These are phyloP conservation scores for Adelosebastes latens DNA, from an alignment of 2,797 vertebrate genomes.

Conservation along the genomic window DNA sequence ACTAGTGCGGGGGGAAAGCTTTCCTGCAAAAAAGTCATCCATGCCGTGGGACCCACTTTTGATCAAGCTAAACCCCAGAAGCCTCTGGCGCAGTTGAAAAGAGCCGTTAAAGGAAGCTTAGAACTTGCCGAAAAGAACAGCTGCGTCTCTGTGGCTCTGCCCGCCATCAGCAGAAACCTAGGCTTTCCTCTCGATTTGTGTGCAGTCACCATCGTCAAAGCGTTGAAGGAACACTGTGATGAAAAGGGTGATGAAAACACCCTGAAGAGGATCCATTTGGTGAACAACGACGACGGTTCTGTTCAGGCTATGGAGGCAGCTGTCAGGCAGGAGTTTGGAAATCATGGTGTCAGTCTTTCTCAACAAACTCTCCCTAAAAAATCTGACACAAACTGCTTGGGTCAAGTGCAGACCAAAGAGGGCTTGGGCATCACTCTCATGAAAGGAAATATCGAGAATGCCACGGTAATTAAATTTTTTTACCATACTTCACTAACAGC, in stretches of 20 bases:
- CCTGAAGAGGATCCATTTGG: constrained; percentile 84
- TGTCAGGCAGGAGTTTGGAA: constrained; percentile 69
- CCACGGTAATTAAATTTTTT: constrained; percentile 77
- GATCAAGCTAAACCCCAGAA: not conserved
- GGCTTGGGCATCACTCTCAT: constrained; percentile 81
- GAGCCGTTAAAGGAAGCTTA: constrained; percentile 78
- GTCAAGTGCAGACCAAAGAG: constrained; percentile 77
- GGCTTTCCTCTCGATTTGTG: constrained; percentile 82
- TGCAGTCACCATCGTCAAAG: constrained; percentile 73
- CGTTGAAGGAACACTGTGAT: constrained; percentile 82
- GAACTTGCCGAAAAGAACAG: constrained; percentile 68
- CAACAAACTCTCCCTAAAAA: not conserved
- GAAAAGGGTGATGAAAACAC: constrained; percentile 5
- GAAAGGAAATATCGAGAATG: constrained; percentile 79
- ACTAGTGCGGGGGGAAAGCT: constrained; percentile 81
- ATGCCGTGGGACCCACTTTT: constrained; percentile 85
- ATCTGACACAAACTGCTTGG: constrained; percentile 15
- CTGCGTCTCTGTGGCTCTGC: constrained; percentile 86
- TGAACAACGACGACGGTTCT: constrained; percentile 70
- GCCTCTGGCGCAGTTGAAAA: constrained; percentile 60
- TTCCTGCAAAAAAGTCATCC: constrained; percentile 84
- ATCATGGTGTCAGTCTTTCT: not conserved
- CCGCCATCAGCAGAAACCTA: constrained; percentile 82
- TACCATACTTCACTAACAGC: not conserved
- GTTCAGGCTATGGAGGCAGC: constrained; percentile 72